Conservation (phyloP, 2,113 vertebrate genomes). For the Echinops telfairi region DNA sequence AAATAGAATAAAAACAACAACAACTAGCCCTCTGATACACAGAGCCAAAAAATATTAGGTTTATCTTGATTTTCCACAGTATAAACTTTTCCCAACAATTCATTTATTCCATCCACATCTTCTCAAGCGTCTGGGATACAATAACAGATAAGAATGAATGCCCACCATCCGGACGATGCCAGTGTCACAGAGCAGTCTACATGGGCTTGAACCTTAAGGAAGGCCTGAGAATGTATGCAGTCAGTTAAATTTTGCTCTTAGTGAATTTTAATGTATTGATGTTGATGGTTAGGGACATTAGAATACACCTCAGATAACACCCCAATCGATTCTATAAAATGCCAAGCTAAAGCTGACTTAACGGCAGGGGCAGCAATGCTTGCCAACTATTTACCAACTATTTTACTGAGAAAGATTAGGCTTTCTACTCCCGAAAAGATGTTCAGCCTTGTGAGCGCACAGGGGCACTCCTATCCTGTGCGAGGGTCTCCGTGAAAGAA, state of each 20-base stretch:
- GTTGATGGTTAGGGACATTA: background rate
- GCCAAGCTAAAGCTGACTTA: background rate
- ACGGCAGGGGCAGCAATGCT: background rate
- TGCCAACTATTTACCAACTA: background rate
- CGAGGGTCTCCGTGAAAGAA: too few relatives aligned
- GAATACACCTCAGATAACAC: background rate
- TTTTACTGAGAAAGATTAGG: too few relatives aligned
- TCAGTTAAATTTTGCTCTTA: background rate
- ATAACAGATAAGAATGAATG: background rate
- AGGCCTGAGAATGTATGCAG: background rate
- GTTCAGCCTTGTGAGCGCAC: too few relatives aligned
- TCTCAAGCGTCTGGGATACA: background rate
- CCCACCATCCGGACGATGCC: background rate
- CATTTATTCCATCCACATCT: background rate
- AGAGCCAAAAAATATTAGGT: background rate
- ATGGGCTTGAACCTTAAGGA: background rate
- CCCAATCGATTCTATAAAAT: background rate
- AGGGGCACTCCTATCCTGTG: too few relatives aligned
- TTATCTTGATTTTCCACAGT: constrained; percentile 6
- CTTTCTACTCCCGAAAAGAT: too few relatives aligned
- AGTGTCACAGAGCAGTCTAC: background rate
- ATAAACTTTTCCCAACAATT: background rate
- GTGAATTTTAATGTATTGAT: background rate
- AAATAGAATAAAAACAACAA: too few relatives aligned
- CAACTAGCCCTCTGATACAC: constrained; percentile 63